These are phyloP conservation scores for Hippopotamyrus pictus DNA, from an alignment of 2,797 vertebrate species.

Conservation along the genomic window DNA sequence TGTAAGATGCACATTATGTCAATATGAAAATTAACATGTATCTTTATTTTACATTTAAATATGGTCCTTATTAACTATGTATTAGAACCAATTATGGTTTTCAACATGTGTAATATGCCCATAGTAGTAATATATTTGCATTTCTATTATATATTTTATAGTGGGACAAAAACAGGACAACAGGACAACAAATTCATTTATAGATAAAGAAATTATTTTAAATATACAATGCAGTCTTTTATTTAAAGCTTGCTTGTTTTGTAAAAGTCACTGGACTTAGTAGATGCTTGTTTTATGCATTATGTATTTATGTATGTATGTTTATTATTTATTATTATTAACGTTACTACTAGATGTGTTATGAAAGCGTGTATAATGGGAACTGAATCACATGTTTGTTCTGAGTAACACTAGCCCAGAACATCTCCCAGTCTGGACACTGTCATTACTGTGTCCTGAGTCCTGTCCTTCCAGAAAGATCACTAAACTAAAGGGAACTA, in stretches of 20 bases:
- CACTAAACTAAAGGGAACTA: neutral
- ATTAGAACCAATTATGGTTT: conserved; percentile 32
- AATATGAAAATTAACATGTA: conserved; percentile 30
- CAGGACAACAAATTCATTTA: conserved; percentile 24
- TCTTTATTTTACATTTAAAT: conserved; percentile 28
- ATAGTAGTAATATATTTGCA: conserved; percentile 8
- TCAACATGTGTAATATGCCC: conserved; percentile 37
- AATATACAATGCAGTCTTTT: neutral
- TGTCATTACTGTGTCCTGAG: neutral
- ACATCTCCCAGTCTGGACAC: neutral
- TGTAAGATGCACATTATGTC: conserved; percentile 23
- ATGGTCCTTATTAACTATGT: neutral
- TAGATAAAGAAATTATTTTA: conserved; percentile 2
- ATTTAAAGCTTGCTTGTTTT: conserved; percentile 12
- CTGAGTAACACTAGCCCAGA: neutral
- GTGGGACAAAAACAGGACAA: conserved; percentile 26
- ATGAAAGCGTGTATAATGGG: neutral
- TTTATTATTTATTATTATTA: neutral
- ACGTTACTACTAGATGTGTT: neutral
- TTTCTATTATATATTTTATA: conserved; percentile 1
- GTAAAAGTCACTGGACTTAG: neutral
- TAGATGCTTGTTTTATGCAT: conserved; percentile 10
- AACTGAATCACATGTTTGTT: neutral
- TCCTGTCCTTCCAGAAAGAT: neutral
- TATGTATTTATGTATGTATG: neutral